Evolutionary conservation across 2,797 vertebrate genomes (phyloP).

Genomic region (Morus bassanus): DNA sequence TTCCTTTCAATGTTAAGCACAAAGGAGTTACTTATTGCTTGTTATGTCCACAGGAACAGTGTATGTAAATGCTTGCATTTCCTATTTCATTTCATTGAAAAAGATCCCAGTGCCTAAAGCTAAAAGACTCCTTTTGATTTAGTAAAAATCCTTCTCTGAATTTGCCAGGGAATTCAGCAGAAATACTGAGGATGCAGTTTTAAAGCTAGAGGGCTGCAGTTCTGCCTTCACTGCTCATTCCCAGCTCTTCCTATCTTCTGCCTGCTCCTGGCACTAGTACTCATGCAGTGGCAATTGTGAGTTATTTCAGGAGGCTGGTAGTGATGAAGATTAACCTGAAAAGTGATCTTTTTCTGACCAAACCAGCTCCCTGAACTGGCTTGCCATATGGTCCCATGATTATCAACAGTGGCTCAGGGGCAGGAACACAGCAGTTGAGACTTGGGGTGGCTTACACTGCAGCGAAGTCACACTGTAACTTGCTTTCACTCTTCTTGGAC

Average conservation of each 20-base stretch:
- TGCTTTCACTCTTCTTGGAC: neutral
- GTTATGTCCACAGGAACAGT: neutral
- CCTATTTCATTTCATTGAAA: neutral
- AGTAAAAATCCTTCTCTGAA: neutral
- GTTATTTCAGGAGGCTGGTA: neutral
- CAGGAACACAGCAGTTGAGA: neutral
- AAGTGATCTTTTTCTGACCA: neutral
- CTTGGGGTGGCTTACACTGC: neutral
- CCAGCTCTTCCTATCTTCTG: neutral
- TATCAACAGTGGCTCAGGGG: neutral
- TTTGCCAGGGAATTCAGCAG: neutral
- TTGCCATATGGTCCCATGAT: neutral
- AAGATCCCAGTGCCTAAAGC: neutral
- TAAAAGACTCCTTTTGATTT: neutral
- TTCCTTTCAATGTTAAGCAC: neutral
- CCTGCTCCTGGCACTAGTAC: neutral
- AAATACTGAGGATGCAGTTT: neutral
- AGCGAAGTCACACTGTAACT: neutral
- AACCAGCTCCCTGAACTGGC: neutral
- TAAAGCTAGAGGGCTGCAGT: neutral
- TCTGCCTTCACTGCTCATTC: neutral
- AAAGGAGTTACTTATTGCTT: neutral
- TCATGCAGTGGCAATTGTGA: fast-evolving
- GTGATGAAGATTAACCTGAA: neutral
- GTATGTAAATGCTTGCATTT: neutral